Percentiles rank a stretch among this genome's conserved stretches.
These are phyloP conservation scores for Xyrichtys novacula DNA, from an alignment of 2,797 vertebrate genomes.

Conservation along the genomic window DNA sequence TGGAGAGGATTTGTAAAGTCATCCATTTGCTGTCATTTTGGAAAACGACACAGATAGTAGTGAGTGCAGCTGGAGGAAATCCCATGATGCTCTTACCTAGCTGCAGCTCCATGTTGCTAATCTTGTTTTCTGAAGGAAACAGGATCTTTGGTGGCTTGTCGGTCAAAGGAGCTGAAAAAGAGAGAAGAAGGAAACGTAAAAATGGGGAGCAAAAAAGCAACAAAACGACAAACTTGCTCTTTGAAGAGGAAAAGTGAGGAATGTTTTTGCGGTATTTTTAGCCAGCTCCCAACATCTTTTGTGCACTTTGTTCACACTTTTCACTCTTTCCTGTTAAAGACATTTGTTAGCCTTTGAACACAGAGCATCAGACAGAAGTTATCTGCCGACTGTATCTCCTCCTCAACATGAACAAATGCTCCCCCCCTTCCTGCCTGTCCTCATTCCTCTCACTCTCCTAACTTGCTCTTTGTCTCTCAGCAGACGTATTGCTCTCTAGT, in stretches of 20 bases:
- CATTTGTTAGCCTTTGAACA: conserved; percentile 19
- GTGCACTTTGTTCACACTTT: conserved; percentile 17
- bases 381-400: conserved; percentile 10
- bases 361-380: not conserved
- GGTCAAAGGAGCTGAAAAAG: conserved; percentile 93
- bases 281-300: not conserved
- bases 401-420: conserved; percentile 21
- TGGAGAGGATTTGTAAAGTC: conserved; percentile 70
- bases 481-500: conserved; percentile 22
- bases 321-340: conserved; percentile 8
- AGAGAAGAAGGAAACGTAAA: conserved; percentile 51
- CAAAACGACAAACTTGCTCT: conserved; percentile 1
- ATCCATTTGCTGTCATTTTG: conserved; percentile 72
- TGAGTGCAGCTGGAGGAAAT: conserved; percentile 58
- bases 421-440: not conserved
- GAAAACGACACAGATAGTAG: conserved; percentile 52
- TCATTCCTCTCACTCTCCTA: not conserved
- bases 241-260: conserved; percentile 1
- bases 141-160: conserved; percentile 98
- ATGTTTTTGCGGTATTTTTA: conserved; percentile 12
- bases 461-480: conserved; percentile 8
- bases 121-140: conserved; percentile 95
- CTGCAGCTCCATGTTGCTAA: conserved; percentile 94
- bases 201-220: conserved; percentile 3
- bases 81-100: conserved; percentile 90